Percentiles rank a stretch among this genome's conserved stretches.
Conservation (phyloP, 2,113 vertebrate genomes). For the Rallus limicola region DNA sequence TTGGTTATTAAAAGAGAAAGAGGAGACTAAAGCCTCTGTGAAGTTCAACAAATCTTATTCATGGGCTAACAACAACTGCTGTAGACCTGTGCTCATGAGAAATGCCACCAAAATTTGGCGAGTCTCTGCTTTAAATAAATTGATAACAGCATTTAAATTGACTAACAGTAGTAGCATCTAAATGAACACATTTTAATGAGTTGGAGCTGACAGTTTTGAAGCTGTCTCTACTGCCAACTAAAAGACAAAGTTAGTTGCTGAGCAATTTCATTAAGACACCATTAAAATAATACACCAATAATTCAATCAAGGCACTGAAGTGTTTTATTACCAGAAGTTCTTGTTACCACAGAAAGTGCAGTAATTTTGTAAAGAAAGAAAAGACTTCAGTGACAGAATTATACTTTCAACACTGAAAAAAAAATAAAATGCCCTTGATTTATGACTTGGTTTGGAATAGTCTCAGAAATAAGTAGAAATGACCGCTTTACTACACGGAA, state of each 20-base stretch:
- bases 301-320: not conserved
- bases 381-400: not conserved
- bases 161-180: not conserved
- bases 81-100: not conserved
- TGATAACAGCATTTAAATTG: not conserved
- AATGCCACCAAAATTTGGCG: not conserved
- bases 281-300: conserved; percentile 53
- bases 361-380: conserved; percentile 9
- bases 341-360: conserved; percentile 11
- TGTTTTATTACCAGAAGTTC: conserved; percentile 35
- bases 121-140: not conserved
- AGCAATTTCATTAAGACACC: conserved; percentile 47
- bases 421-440: not conserved
- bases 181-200: not conserved
- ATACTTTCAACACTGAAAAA: not conserved
- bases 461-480: not conserved
- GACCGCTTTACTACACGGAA: not conserved
- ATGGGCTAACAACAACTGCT: not conserved
- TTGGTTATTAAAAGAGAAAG: not conserved
- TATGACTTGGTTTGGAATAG: not conserved
- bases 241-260: conserved; percentile 47
- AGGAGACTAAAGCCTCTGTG: not conserved
- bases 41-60: not conserved
- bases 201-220: conserved; percentile 8
- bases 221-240: not conserved